Base-by-base conservation (phyloP, 23 tunicate genomes). In the Trididemnum clinides region DNA sequence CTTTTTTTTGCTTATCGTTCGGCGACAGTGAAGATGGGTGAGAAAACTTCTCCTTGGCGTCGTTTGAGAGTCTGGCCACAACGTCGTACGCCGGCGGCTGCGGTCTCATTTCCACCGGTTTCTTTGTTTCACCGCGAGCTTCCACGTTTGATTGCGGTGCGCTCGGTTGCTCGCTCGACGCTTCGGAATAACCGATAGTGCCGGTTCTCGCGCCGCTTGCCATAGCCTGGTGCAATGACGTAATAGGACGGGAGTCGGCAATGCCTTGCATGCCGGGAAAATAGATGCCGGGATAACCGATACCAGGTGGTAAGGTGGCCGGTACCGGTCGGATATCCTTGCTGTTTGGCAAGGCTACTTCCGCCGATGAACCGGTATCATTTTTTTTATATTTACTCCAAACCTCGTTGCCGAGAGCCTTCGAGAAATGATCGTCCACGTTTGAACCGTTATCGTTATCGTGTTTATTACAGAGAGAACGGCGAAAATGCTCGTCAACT, bases 401-500 rank as follows among this genome's bases (percentile, higher is more conserved):
- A 4, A 82, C 78, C 26, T 83, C 88, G 36, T 57, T 59, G 10
- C 96, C 96, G 27, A 91, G 72, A 1, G 90, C 90, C 54, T 91
- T 91, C 34, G 62, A 36, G 76, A 91, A 91, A 72, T 91, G 96
- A 51, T 91, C 96, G 12, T 91, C 96, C 54, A 91, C 96, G 50
- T 91, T 82, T 51, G 28, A 37, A 26, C 34, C 70, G n/a, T 87
- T 81, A 0, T 15, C 50, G 15, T 71, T 50, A 33, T 82, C 82
- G 85, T 91, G 86, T 1, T 82, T 64, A 27, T 64, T 72, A 1
- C 90, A 88, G 21, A 91, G 78, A 2, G 96, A 91, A 15, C 96
- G 78, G 3, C 96, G 96, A 50, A 91, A 91, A 34, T 91, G 96
- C 32, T 91, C 96, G 7, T 91, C 57, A 33, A 36, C 73, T 15